A percentile compares a stretch with the other conserved stretches of the same genome.
phyloP scores from a whole-genome alignment of 2,797 vertebrate genomes.

The Cephalopachus bancanus region DNA sequence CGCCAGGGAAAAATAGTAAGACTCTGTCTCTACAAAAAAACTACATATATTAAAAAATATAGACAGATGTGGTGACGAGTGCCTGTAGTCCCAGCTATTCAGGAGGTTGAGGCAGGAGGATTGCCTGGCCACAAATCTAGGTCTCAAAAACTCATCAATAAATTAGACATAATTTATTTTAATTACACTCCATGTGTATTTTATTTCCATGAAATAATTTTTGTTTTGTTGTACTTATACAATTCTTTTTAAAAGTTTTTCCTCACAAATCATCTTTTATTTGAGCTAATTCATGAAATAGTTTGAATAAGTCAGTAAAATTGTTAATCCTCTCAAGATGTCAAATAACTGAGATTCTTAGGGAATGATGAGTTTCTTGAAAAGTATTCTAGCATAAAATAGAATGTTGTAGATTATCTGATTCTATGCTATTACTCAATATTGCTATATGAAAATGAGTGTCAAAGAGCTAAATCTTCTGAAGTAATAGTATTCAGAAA shows the following conservation, averaged over 20 bases:
- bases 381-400: conserved; percentile 32
- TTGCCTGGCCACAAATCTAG: neutral
- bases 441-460: conserved; percentile 17
- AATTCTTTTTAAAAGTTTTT: neutral
- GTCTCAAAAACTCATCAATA: neutral
- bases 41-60: too few species aligned
- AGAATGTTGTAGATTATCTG: conserved; percentile 37
- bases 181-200: neutral
- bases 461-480: conserved; percentile 44
- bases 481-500: conserved; percentile 10
- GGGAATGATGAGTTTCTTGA: neutral
- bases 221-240: neutral
- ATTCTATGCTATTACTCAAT: conserved; percentile 46
- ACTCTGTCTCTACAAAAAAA: too few species aligned
- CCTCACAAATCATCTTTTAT: neutral
- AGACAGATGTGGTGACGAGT: too few species aligned
- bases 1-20: too few species aligned
- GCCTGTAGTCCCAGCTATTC: too few species aligned
- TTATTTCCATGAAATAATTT: neutral
- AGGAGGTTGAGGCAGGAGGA: too few species aligned
- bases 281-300: conserved; percentile 29
- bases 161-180: neutral
- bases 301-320: neutral
- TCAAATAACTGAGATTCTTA: conserved; percentile 47
- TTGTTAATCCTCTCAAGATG: conserved; percentile 44